Conservation (phyloP, 2,797 vertebrate genomes). For the Protosalanx chinensis region DNA sequence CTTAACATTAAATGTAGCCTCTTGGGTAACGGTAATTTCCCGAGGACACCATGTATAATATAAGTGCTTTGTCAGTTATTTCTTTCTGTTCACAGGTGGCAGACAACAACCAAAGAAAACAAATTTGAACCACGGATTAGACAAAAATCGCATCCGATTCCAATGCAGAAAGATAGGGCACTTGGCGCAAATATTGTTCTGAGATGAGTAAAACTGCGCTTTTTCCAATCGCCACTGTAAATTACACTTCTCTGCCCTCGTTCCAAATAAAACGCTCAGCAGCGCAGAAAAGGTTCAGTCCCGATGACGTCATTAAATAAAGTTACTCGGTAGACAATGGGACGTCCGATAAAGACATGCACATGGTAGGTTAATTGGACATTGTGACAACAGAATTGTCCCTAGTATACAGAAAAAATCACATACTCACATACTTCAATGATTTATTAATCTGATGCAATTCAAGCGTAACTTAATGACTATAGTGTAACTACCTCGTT, state of each 20-base stretch:
- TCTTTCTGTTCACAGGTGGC: constrained; percentile 58
- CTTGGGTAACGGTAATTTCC: neutral
- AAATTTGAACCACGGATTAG: constrained; percentile 17
- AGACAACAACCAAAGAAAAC: constrained; percentile 46
- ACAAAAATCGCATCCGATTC: neutral
- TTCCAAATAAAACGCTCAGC: constrained; percentile 3
- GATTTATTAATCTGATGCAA: neutral
- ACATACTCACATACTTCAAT: neutral
- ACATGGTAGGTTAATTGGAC: too few species aligned
- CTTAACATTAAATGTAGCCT: neutral
- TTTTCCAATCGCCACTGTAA: neutral
- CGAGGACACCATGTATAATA: constrained; percentile 31
- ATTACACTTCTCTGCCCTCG: neutral
- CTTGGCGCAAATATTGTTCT: neutral
- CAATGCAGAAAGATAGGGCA: neutral
- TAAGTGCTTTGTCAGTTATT: constrained; percentile 33
- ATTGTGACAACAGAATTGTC: too few species aligned
- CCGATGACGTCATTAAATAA: constrained; percentile 3
- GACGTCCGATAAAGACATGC: neutral
- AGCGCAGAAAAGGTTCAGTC: neutral
- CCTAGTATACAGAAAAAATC: too few species aligned
- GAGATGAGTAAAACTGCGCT: neutral
- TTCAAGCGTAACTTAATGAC: too few species aligned
- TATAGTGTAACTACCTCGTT: neutral
- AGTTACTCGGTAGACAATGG: constrained; percentile 5